Percentiles rank a stretch among this genome's conserved stretches.
Evolutionary conservation across 2,888 invertebrate species (phyloP).

Genomic region (Drosophila mettleri): DNA sequence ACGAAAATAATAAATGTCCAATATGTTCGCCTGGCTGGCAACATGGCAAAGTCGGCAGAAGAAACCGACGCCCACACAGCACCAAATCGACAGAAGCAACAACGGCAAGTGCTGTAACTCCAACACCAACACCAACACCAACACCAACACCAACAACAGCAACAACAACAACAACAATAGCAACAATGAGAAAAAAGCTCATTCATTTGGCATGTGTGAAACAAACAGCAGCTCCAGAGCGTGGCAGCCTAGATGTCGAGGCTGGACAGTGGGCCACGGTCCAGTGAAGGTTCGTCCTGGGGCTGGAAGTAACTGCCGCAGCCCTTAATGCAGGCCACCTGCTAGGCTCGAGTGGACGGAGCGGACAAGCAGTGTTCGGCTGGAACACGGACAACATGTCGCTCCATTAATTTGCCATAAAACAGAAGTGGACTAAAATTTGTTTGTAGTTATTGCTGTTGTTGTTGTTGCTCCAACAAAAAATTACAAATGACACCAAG

Average conservation of each 20-base stretch:
- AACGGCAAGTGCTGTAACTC: no score
- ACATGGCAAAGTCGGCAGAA: conserved; percentile 61
- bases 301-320: conserved; percentile 40
- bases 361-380: conserved; percentile 23
- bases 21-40: conserved; percentile 74
- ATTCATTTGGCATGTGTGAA: conserved; percentile 78
- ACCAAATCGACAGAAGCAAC: conserved; percentile 58
- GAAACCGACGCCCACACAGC: conserved; percentile 54
- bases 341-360: conserved; percentile 65
- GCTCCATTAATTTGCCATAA: conserved; percentile 83
- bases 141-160: conserved; percentile 32
- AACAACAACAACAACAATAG: conserved; percentile 37
- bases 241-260: conserved; percentile 5
- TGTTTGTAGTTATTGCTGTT: conserved; percentile 72
- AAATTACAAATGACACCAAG: conserved; percentile 69
- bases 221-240: conserved; percentile 55
- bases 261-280: conserved; percentile 17
- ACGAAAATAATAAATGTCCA: conserved; percentile 81
- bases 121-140: conserved; percentile 30
- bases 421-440: conserved; percentile 82
- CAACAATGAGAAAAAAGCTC: conserved; percentile 52
- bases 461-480: conserved; percentile 49
- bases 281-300: conserved; percentile 41
- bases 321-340: conserved; percentile 65
- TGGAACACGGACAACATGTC: conserved; percentile 74